These are phyloP conservation scores for Aldrovandia affinis DNA, from an alignment of 2,797 vertebrate species.

Conservation along the genomic window DNA sequence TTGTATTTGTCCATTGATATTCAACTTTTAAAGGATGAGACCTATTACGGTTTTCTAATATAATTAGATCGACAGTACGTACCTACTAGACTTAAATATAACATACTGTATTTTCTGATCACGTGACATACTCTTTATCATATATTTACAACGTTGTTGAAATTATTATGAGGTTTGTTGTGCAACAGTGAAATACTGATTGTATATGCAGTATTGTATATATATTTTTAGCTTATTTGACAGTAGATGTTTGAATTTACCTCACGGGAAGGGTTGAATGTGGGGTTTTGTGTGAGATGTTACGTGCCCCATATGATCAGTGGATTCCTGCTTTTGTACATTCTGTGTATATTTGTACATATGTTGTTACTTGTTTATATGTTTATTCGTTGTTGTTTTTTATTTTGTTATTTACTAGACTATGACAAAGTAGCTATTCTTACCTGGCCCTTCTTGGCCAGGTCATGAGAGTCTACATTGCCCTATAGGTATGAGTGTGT, in stretches of 20 bases:
- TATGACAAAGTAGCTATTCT: too few relatives aligned
- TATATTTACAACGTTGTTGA: conserved; percentile 3
- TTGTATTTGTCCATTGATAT: conserved; percentile 8
- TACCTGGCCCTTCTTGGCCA: too few relatives aligned
- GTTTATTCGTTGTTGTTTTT: too few relatives aligned
- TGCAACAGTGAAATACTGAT: not conserved
- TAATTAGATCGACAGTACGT: not conserved
- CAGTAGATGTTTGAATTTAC: conserved; percentile 11
- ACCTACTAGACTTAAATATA: not conserved
- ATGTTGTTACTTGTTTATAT: too few relatives aligned
- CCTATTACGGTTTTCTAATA: not conserved
- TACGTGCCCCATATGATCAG: too few relatives aligned
- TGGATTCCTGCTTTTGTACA: too few relatives aligned
- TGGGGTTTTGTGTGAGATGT: not conserved
- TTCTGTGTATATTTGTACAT: too few relatives aligned
- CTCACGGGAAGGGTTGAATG: not conserved
- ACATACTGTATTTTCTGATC: not conserved
- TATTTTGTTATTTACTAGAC: too few relatives aligned
- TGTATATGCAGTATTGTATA: not conserved
- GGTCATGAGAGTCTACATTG: too few relatives aligned
- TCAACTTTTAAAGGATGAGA: not conserved
- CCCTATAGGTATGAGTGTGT: too few relatives aligned
- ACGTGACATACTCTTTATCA: not conserved
- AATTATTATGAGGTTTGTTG: not conserved
- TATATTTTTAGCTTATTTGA: not conserved